phyloP scores from a whole-genome alignment of 2,113 vertebrate genomes.

The Scophthalmus maximus region DNA sequence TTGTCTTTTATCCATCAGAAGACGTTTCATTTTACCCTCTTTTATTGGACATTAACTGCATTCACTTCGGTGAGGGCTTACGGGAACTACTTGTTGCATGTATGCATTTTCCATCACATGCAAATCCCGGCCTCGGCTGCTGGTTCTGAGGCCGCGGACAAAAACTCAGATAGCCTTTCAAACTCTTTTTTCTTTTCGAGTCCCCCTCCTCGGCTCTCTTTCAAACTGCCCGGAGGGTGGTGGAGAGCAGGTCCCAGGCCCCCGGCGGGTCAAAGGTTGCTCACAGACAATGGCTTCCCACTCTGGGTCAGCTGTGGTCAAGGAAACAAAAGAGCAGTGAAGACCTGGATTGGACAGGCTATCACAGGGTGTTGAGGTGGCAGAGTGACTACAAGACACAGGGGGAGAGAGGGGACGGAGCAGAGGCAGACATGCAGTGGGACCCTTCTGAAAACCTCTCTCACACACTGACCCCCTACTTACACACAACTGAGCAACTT shows the following conservation, averaged over 20 bases:
- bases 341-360: conserved; percentile 62
- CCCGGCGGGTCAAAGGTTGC: conserved; percentile 69
- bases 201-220: conserved; percentile 34
- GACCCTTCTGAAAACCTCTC: conserved; percentile 25
- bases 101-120: conserved; percentile 62
- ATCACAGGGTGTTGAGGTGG: conserved; percentile 45
- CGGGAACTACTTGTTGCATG: conserved; percentile 34
- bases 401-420: conserved; percentile 21
- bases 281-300: conserved; percentile 64
- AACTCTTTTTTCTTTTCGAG: conserved; percentile 9
- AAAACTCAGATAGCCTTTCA: conserved; percentile 19
- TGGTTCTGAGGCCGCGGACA: conserved; percentile 12
- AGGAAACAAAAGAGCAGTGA: conserved; percentile 67
- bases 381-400: conserved; percentile 56
- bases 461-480: conserved; percentile 11
- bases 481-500: conserved; percentile 6
- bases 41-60: conserved; percentile 23
- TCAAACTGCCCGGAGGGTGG: conserved; percentile 55
- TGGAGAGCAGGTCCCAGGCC: conserved; percentile 75
- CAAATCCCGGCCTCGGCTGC: conserved; percentile 49
- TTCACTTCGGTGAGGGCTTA: conserved; percentile 28
- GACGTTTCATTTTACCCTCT: conserved; percentile 48
- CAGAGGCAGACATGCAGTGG: conserved; percentile 11
- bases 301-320: conserved; percentile 75
- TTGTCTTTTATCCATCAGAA: conserved; percentile 36